phyloP scores from a whole-genome alignment of 1,140 invertebrate species.

The Melanaphis sacchari region DNA sequence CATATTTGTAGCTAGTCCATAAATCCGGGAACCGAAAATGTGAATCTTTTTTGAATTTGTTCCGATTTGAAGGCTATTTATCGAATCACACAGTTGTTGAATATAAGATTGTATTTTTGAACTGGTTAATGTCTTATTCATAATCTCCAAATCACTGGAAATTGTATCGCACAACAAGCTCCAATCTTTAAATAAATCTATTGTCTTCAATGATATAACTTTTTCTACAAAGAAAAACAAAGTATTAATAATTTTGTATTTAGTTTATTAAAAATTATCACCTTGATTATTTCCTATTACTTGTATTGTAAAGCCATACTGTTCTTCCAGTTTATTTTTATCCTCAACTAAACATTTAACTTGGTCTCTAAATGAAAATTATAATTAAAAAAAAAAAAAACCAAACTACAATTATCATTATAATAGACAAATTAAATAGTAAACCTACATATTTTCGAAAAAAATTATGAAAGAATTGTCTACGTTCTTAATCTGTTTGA shows the following conservation, averaged over 20 bases:
- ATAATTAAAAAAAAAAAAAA: neutral
- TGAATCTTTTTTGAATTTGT: neutral
- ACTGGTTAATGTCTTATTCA: neutral
- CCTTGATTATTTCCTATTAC: neutral
- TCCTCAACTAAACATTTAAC: neutral
- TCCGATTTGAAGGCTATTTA: neutral
- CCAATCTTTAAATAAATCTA: conserved; percentile 24
- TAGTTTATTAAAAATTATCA: neutral
- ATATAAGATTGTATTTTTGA: neutral
- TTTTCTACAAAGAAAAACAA: conserved; percentile 24
- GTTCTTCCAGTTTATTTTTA: neutral
- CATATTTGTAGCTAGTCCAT: neutral
- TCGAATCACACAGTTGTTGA: neutral
- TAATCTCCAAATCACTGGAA: neutral
- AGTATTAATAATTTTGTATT: neutral
- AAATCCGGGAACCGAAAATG: conserved; percentile 9
- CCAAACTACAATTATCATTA: neutral
- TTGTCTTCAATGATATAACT: neutral
- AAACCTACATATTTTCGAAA: neutral
- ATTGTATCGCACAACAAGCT: neutral
- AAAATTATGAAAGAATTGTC: neutral
- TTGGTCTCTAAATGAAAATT: neutral
- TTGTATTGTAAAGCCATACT: neutral
- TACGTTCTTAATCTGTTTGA: neutral
- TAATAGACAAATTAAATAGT: neutral